Conservation (phyloP, 2,888 invertebrate genomes). For the Lepidochrysops patricia region DNA sequence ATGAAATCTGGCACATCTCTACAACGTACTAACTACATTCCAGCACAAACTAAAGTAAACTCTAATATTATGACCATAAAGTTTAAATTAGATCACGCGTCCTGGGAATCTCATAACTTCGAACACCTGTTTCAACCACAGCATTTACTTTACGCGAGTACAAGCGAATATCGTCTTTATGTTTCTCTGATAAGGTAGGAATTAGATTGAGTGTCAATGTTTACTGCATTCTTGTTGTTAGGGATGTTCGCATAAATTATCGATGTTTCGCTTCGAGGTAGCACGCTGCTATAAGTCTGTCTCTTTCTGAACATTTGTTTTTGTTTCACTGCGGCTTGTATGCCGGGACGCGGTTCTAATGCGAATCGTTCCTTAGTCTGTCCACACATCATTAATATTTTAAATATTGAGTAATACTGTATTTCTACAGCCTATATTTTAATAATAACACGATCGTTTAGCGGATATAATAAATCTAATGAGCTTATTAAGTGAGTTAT, state of each 20-base stretch:
- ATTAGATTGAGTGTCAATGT: conserved; percentile 24
- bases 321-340: conserved; percentile 50
- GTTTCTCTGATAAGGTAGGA: conserved; percentile 18
- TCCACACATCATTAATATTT: conserved; percentile 12
- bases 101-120: conserved; percentile 42
- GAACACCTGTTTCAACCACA: conserved; percentile 72
- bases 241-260: conserved; percentile 74
- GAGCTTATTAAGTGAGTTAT: neutral
- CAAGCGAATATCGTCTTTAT: conserved; percentile 30
- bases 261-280: conserved; percentile 61
- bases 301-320: conserved; percentile 64
- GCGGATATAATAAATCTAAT: neutral
- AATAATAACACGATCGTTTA: neutral
- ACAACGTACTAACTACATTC: conserved; percentile 32
- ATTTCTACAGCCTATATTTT: neutral
- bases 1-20: conserved; percentile 36
- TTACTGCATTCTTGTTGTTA: conserved; percentile 62
- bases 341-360: conserved; percentile 46
- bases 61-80: conserved; percentile 4
- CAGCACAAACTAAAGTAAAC: conserved; percentile 24
- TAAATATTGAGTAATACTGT: conserved; percentile 4
- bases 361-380: conserved; percentile 35
- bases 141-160: conserved; percentile 39
- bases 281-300: conserved; percentile 46
- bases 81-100: conserved; percentile 20